Evolutionary conservation across 2,888 invertebrate genomes (phyloP), one percentile per base, ranked within the genome.

Genomic region (Acrobasis repandana): DNA sequence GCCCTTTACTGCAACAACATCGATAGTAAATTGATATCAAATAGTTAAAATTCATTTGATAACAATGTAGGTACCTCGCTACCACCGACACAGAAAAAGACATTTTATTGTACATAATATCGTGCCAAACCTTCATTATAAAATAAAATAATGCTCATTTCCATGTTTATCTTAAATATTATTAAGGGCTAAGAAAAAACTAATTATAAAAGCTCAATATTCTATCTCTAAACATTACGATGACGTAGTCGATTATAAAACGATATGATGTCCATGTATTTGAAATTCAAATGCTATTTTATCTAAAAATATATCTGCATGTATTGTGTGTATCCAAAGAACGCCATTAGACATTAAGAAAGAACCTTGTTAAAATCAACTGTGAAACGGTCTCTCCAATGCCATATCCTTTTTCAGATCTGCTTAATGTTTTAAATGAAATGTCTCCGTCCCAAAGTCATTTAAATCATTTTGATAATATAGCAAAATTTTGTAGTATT

Each of bases 371-470:
- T 1, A n/a, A 14, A 43, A 43, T 43, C 0, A n/a, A 43, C 2
- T 5, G n/a, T n/a, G 28, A 63, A 52, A 61, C 47, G 50, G 62
- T 61, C 48, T 50, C 54, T 43, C 58, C 54, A 48, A 60, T 60
- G 58, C 60, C 60, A 62, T 65, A 56, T 60, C 63, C 57, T 52
- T 67, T 63, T 48, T 58, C 52, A 63, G 57, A 61, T 64, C 47
- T 61, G 63, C 61, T 62, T 64, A 33, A 70, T 62, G 65, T 74
- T 82, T 80, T 77, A 78, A 83, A 81, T 80, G 79, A 84, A 89
- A 88, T 87, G 85, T 88, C 86, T 91, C 91, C 91, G 91, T 91
- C 91, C 91, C 88, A 80, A 88, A 74, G 90, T 91, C 91, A 90
- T 88, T 90, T 91, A 86, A 83, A 79, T 77, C 73, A 79, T 80